Evolutionary conservation across 1,140 invertebrate species (phyloP).

Genomic region (Papilio polyxenes): DNA sequence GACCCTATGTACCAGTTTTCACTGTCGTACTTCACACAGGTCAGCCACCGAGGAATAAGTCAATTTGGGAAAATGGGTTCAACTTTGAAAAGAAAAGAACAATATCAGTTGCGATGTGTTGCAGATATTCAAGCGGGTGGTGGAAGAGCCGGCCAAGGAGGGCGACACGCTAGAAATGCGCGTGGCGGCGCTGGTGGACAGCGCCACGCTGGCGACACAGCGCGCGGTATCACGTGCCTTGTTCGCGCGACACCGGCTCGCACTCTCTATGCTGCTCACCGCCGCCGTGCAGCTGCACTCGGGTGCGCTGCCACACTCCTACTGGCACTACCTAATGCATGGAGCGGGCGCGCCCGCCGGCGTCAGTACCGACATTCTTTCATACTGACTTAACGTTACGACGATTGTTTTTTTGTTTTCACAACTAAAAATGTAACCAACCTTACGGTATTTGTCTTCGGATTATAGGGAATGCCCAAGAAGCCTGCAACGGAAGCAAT

Average conservation of each 20-base stretch:
- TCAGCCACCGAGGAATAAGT: constrained; percentile 53
- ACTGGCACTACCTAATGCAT: constrained; percentile 89
- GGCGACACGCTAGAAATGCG: constrained; percentile 83
- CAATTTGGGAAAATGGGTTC: too few relatives aligned
- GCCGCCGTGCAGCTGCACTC: constrained; percentile 86
- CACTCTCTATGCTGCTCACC: constrained; percentile 93
- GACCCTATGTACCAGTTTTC: constrained; percentile 98
- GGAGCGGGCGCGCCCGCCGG: constrained; percentile 82
- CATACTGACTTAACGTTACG: not conserved
- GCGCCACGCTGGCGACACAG: constrained; percentile 92
- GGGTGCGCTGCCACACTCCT: constrained; percentile 78
- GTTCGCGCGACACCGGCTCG: constrained; percentile 95
- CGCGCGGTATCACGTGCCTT: constrained; percentile 92
- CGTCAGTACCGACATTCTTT: constrained; percentile 42
- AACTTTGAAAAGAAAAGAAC: not conserved
- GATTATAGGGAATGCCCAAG: constrained; percentile 66
- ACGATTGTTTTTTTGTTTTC: not conserved
- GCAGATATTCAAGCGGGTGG: constrained; percentile 86
- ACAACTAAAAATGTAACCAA: not conserved
- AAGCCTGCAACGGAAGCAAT: constrained; percentile 81
- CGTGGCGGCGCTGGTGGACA: constrained; percentile 84
- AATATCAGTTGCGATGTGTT: not conserved
- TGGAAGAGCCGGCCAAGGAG: constrained; percentile 87
- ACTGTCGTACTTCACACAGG: constrained; percentile 92
- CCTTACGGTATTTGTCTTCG: not conserved